Percentiles rank a stretch among this genome's conserved stretches.
phyloP scores from a whole-genome alignment of 64 coral and sea anemone genomes.

The Actinia equina region DNA sequence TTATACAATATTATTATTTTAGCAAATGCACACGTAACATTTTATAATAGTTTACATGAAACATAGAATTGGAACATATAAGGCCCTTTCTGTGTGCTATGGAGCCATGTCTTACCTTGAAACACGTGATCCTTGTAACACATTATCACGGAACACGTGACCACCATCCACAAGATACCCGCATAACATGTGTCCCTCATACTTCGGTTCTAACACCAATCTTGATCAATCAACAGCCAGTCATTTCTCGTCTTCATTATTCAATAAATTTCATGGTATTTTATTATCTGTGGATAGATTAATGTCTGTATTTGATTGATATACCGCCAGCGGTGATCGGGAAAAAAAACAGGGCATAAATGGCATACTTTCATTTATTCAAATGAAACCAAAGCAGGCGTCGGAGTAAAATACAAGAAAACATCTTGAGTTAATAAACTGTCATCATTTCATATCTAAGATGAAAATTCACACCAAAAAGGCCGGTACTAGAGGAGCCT shows the following conservation, averaged over 20 bases:
- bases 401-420: no score
- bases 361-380: no score
- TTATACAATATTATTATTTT: no score
- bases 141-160: neutral
- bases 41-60: no score
- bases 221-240: neutral
- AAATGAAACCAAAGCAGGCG: no score
- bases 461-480: no score
- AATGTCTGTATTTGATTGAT: neutral
- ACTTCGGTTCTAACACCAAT: neutral
- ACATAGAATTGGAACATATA: no score
- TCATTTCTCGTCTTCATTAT: neutral
- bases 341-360: neutral
- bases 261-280: neutral
- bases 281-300: neutral
- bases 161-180: neutral
- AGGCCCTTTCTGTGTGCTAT: no score
- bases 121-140: neutral
- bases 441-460: no score
- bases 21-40: no score
- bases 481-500: no score
- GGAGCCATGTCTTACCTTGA: neutral
- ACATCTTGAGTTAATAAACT: no score
- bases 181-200: neutral
- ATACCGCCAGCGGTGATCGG: neutral